Percentiles rank a stretch among this genome's conserved stretches.
Evolutionary conservation across 2,888 invertebrate genomes (phyloP).

Genomic region (Rotaria socialis): DNA sequence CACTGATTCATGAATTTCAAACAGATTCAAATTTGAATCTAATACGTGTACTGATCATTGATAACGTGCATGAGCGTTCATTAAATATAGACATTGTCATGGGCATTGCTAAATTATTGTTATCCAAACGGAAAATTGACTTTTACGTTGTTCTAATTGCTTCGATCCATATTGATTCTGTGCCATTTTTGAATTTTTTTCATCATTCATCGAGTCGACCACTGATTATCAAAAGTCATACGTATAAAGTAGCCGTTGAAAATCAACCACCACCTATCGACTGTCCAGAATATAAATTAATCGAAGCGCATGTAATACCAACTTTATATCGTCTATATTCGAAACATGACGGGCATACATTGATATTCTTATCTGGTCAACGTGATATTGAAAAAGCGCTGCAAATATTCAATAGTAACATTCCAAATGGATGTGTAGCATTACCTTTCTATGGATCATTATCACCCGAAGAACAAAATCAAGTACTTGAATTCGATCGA

Average conservation of each 20-base stretch:
- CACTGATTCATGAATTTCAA: slow-evolving; percentile 87
- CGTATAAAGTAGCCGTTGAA: neutral
- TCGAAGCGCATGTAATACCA: neutral
- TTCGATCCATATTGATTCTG: slow-evolving; percentile 89
- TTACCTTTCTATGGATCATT: neutral
- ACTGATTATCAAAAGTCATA: neutral
- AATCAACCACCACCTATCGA: neutral
- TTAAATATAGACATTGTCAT: slow-evolving; percentile 86
- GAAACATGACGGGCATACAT: neutral
- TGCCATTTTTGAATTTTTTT: neutral
- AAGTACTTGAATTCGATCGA: neutral
- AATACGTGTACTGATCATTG: slow-evolving; percentile 78
- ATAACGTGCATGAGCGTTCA: slow-evolving; percentile 91
- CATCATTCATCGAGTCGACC: neutral
- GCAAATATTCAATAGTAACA: neutral
- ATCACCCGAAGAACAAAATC: neutral
- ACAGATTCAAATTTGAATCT: slow-evolving; percentile 81
- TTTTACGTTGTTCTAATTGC: slow-evolving; percentile 76
- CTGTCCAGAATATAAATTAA: neutral
- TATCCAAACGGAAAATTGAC: slow-evolving; percentile 69
- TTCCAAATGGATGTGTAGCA: neutral
- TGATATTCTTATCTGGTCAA: neutral
- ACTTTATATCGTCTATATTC: neutral
- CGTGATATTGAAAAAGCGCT: neutral
- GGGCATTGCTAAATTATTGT: slow-evolving; percentile 78